phyloP scores from a whole-genome alignment of 2,888 invertebrate species.

The Sarcophaga subvicina region DNA sequence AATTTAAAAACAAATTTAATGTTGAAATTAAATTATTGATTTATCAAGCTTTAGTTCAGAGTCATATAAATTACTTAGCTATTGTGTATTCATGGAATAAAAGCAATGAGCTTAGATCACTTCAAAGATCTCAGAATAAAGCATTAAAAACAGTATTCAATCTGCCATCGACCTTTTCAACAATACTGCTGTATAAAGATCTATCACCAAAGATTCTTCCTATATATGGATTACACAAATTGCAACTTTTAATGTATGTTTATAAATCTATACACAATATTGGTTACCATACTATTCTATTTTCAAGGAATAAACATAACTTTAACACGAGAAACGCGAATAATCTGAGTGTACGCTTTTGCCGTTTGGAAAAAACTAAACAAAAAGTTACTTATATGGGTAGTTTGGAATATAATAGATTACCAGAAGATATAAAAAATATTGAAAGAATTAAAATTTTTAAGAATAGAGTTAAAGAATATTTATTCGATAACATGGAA shows the following conservation, averaged over 20 bases:
- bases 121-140: slow-evolving; percentile 19
- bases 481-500: too few relatives aligned
- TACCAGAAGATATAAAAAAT: too few relatives aligned
- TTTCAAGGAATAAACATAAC: too few relatives aligned
- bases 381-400: too few relatives aligned
- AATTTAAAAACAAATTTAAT: too few relatives aligned
- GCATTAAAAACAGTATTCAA: slow-evolving; percentile 23
- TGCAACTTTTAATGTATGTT: slow-evolving; percentile 14
- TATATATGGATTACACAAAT: background rate
- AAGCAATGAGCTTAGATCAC: slow-evolving; percentile 5
- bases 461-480: too few relatives aligned
- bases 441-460: too few relatives aligned
- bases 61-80: background rate
- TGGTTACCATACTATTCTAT: background rate
- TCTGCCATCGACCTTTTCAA: slow-evolving; percentile 1
- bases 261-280: slow-evolving; percentile 6
- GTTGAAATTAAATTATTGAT: too few relatives aligned
- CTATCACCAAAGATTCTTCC: background rate
- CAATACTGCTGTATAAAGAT: background rate
- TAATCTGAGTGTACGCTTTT: too few relatives aligned
- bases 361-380: too few relatives aligned
- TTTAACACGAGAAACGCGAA: too few relatives aligned
- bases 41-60: background rate
- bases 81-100: background rate
- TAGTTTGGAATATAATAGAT: too few relatives aligned